Evolutionary conservation across 2,888 invertebrate genomes (phyloP).

Genomic region (Julus scanicus): DNA sequence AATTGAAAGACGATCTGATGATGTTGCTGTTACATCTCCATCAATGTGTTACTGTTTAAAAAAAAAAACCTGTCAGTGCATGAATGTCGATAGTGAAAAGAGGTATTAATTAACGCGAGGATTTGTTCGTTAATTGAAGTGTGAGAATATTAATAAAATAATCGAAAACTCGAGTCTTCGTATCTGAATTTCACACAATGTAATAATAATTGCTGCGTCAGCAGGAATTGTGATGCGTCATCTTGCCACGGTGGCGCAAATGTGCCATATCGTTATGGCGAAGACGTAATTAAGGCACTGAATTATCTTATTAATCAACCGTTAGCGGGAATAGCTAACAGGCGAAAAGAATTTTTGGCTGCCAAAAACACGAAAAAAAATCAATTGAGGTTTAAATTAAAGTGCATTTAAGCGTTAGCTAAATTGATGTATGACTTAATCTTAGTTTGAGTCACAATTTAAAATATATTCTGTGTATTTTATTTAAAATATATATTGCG

Average conservation of each 20-base stretch:
- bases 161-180: neutral
- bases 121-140: neutral
- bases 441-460: no score
- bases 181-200: neutral
- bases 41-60: neutral
- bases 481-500: no score
- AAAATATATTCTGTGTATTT: no score
- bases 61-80: neutral
- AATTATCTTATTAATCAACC: neutral
- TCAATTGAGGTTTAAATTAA: neutral
- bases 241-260: neutral
- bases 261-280: neutral
- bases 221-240: conserved; percentile 14
- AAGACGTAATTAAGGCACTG: neutral
- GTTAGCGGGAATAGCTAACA: neutral
- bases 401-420: neutral
- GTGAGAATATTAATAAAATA: neutral
- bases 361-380: neutral
- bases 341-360: neutral
- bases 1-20: neutral
- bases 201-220: neutral
- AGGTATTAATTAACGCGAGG: neutral
- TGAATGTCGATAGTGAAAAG: neutral
- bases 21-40: neutral
- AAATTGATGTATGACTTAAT: no score